Base-by-base conservation (phyloP, 2,113 vertebrate species). In the Amphilophus citrinellus region DNA sequence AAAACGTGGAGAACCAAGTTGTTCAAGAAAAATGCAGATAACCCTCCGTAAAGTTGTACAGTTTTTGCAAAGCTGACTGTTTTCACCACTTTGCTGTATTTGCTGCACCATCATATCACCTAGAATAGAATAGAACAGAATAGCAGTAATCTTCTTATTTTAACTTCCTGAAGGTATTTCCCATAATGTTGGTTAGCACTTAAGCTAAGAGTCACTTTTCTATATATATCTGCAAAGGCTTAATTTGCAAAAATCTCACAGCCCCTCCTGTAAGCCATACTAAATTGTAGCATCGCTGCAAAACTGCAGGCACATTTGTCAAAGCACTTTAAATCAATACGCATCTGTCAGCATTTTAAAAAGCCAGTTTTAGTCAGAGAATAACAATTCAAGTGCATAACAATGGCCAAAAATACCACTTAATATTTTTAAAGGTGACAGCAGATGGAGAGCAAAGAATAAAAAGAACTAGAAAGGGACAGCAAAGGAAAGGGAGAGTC, bases 381-480 rank as follows among this genome's bases (percentile, higher is more conserved):
- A 56, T 32, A 35, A 15, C 32, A 62, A 32, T 62, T 62, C 3
- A 56, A 57, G 50, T 57, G 71, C 68, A 62, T n/a, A 37, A 56
- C 47, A 75, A 32, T 53, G 27, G 6, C 71, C 76, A 61, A 20
- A 18, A 77, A 61, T 61, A 7, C 1, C 14, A 47, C 24, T 30
- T 61, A 44, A 2, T n/a, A 9, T 3, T 68, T 44, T 63, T 47
- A 62, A 76, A n/a, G 27, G 18, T 65, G 44, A 68, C 44, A 61
- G 35, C 56, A 18, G 42, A 20, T 50, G 11, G 44, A 50, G 44
- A 47, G 24, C 11, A 30, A 56, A 59, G 35, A 61, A 37, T 61
- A 56, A 84, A 22, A 61, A 61, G 13, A 86, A 50, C 20, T 30
- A 89, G 60, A 84, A 39, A 50, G 58, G 61, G 61, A 63, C 61